A percentile compares a stretch with the other conserved stretches of the same genome.
These are phyloP conservation scores for Mechanitis mazaeus DNA, from an alignment of 2,888 invertebrate species.

Conservation along the genomic window DNA sequence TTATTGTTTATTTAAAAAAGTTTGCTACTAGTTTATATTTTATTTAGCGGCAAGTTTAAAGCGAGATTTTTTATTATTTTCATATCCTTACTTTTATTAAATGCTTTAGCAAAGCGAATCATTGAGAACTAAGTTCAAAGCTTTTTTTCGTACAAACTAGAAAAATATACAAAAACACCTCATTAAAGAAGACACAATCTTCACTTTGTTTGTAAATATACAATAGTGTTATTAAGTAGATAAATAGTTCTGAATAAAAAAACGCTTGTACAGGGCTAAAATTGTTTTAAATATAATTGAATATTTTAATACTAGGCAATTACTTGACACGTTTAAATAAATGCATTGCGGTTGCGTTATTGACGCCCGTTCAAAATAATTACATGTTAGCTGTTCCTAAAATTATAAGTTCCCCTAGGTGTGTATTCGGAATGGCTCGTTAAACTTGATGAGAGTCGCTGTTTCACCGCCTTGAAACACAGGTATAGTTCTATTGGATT, in stretches of 20 bases:
- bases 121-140: no score
- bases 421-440: slow-evolving; percentile 66
- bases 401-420: slow-evolving; percentile 61
- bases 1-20: not conserved
- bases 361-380: slow-evolving; percentile 70
- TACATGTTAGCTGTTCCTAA: slow-evolving; percentile 69
- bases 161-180: no score
- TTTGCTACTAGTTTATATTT: not conserved
- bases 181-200: no score
- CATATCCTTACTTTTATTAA: not conserved
- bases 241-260: no score
- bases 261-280: no score
- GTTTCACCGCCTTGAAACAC: slow-evolving; percentile 37
- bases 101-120: not conserved
- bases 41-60: slow-evolving; percentile 3
- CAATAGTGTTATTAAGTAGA: no score
- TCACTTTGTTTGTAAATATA: no score
- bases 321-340: slow-evolving; percentile 45
- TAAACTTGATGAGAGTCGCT: slow-evolving; percentile 68
- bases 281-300: no score
- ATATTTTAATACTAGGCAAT: slow-evolving; percentile 16
- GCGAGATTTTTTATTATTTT: not conserved
- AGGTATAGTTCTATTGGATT: slow-evolving; percentile 12
- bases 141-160: no score
- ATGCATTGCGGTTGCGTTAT: slow-evolving; percentile 62